phyloP scores from a whole-genome alignment of 2,888 invertebrate genomes.

The Hydroisotoma schaefferi region DNA sequence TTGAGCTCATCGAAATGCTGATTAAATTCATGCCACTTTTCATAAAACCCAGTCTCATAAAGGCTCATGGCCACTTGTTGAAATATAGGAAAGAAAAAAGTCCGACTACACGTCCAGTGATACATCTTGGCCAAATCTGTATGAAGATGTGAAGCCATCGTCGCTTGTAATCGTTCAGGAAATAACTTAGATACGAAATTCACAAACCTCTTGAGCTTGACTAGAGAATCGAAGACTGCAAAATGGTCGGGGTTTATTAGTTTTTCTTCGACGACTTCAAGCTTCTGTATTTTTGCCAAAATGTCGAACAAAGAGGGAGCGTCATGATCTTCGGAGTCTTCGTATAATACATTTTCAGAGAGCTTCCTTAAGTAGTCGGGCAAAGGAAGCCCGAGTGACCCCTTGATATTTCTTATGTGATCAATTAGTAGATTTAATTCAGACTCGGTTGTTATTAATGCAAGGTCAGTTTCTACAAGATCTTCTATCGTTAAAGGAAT shows the following conservation, averaged over 20 bases:
- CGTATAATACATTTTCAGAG: neutral
- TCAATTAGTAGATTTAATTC: neutral
- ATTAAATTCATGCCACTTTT: constrained; percentile 8
- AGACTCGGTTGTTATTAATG: neutral
- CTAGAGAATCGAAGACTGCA: neutral
- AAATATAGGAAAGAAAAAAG: constrained; percentile 2
- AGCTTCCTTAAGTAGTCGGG: neutral
- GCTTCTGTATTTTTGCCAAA: too few relatives aligned
- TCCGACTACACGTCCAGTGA: constrained; percentile 8
- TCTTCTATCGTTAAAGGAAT: neutral
- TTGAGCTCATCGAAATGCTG: neutral
- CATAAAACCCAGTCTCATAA: constrained; percentile 6
- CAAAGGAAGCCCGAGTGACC: neutral
- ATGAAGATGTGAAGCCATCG: neutral
- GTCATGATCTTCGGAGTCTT: too few relatives aligned
- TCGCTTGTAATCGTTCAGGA: neutral
- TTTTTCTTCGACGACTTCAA: neutral
- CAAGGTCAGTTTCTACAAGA: neutral
- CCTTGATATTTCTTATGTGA: neutral
- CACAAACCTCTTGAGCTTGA: neutral
- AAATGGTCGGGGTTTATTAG: neutral
- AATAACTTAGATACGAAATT: neutral
- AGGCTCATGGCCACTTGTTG: neutral
- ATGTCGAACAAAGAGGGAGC: too few relatives aligned
- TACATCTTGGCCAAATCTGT: constrained; percentile 1